These are phyloP conservation scores for Euclidia mi DNA, from an alignment of 2,888 invertebrate species.

Conservation along the genomic window DNA sequence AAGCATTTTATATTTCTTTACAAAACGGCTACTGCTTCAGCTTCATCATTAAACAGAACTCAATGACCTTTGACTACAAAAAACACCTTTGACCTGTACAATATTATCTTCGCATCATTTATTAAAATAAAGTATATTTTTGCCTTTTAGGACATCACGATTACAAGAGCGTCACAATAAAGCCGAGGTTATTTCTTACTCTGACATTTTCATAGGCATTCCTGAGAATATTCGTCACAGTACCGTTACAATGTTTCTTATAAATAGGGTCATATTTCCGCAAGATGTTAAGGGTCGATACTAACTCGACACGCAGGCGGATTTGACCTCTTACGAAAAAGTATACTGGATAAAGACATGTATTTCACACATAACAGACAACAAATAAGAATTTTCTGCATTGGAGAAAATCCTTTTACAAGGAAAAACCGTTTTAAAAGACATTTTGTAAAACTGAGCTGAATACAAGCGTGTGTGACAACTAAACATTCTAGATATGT, in stretches of 20 bases:
- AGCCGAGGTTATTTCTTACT: conserved; percentile 45
- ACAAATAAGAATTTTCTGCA: conserved; percentile 27
- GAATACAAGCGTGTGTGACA: conserved; percentile 18
- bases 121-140: too few relatives aligned
- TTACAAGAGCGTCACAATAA: conserved; percentile 41
- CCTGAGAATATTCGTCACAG: conserved; percentile 48
- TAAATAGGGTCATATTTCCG: conserved; percentile 54
- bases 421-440: conserved; percentile 11
- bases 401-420: conserved; percentile 19
- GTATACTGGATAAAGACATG: conserved; percentile 36
- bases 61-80: too few relatives aligned
- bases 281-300: conserved; percentile 42
- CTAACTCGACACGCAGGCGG: conserved; percentile 27
- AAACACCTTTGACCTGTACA: too few relatives aligned
- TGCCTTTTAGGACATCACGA: conserved; percentile 18
- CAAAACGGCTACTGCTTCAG: too few relatives aligned
- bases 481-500: conserved; percentile 35
- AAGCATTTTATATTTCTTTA: too few relatives aligned
- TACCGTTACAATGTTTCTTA: conserved; percentile 53
- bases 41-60: too few relatives aligned
- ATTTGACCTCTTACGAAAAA: conserved; percentile 21
- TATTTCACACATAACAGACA: conserved; percentile 19
- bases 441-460: conserved; percentile 19
- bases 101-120: too few relatives aligned
- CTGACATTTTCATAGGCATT: conserved; percentile 55